Evolutionary conservation across 2,888 invertebrate genomes (phyloP).

Genomic region (Volucella zonaria): DNA sequence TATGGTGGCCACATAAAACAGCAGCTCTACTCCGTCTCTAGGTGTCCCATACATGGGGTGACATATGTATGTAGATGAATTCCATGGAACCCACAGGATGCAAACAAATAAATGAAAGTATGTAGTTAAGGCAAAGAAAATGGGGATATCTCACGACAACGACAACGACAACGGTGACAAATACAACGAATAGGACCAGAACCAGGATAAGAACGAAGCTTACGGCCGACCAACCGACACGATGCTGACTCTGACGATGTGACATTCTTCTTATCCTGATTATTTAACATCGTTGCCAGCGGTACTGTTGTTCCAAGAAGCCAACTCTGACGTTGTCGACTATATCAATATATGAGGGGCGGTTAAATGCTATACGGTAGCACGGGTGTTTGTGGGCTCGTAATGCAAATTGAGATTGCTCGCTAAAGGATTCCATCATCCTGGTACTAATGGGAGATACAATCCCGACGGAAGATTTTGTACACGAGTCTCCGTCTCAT

Average conservation of each 20-base stretch:
- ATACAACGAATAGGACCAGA: neutral
- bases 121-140: constrained; percentile 14
- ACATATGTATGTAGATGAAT: constrained; percentile 5
- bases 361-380: constrained; percentile 32
- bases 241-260: constrained; percentile 40
- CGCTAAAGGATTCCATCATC: constrained; percentile 63
- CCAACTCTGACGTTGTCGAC: constrained; percentile 6
- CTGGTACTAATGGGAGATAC: constrained; percentile 32
- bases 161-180: constrained; percentile 7
- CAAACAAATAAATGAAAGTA: constrained; percentile 52
- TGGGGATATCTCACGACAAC: constrained; percentile 16
- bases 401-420: constrained; percentile 68
- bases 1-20: constrained; percentile 19
- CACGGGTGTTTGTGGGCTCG: constrained; percentile 55
- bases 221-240: constrained; percentile 6
- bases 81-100: constrained; percentile 41
- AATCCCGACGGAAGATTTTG: constrained; percentile 4
- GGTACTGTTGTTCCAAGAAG: constrained; percentile 59
- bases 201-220: constrained; percentile 17
- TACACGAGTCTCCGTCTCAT: neutral
- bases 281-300: constrained; percentile 70
- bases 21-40: neutral
- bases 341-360: constrained; percentile 18
- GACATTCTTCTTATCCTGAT: constrained; percentile 68
- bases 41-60: constrained; percentile 3